Conservation (phyloP, 2,888 invertebrate genomes). For the Prosopocoilus inquinatus region DNA sequence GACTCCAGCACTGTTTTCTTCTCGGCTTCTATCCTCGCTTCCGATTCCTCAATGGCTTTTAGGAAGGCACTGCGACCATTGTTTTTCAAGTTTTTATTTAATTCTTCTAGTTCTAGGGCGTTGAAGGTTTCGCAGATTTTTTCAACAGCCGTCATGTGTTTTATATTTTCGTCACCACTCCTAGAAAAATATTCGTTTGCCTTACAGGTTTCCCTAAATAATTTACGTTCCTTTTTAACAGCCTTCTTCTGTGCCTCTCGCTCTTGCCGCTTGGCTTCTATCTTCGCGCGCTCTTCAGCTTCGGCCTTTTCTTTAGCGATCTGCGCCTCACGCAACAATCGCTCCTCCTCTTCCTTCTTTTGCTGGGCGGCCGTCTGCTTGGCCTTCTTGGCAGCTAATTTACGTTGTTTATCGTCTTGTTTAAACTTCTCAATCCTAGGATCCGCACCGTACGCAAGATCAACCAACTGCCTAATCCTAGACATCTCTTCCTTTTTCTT, state of each 20-base stretch:
- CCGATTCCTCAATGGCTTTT: slow-evolving; percentile 67
- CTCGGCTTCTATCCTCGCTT: slow-evolving; percentile 76
- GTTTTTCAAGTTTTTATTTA: slow-evolving; percentile 68
- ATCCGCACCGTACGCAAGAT: slow-evolving; percentile 91
- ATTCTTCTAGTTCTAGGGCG: slow-evolving; percentile 68
- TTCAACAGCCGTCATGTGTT: slow-evolving; percentile 89
- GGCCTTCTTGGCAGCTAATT: slow-evolving; percentile 84
- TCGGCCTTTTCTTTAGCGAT: slow-evolving; percentile 75
- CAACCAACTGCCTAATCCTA: slow-evolving; percentile 85
- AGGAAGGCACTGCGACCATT: slow-evolving; percentile 67
- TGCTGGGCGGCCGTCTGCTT: slow-evolving; percentile 81
- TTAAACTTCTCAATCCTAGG: slow-evolving; percentile 91
- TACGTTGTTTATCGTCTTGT: slow-evolving; percentile 89
- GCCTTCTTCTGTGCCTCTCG: slow-evolving; percentile 82
- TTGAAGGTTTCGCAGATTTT: slow-evolving; percentile 82
- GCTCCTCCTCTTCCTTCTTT: slow-evolving; percentile 80
- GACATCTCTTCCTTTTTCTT: slow-evolving; percentile 97
- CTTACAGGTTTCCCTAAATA: slow-evolving; percentile 75
- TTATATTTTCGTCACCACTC: slow-evolving; percentile 69
- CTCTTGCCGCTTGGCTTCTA: slow-evolving; percentile 81
- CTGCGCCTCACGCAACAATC: slow-evolving; percentile 69
- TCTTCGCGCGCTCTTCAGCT: slow-evolving; percentile 76
- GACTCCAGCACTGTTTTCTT: slow-evolving; percentile 61
- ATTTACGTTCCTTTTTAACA: slow-evolving; percentile 83
- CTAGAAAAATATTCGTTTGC: slow-evolving; percentile 76